Evolutionary conservation across 2,797 vertebrate genomes (phyloP).

Genomic region (Tarsius wallacei): DNA sequence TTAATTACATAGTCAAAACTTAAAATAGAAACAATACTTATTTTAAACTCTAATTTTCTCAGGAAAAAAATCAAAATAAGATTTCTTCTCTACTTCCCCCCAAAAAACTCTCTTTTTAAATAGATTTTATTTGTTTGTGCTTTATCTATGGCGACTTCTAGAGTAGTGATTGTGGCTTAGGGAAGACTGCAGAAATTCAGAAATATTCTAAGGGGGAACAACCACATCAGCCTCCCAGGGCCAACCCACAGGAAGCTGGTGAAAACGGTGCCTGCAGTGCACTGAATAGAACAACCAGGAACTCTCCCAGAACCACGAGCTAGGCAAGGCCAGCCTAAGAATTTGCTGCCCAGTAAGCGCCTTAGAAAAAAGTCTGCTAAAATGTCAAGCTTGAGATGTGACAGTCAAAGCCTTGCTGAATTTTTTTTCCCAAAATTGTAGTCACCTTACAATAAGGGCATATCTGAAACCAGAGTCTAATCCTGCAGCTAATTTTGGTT

Average conservation of each 20-base stretch:
- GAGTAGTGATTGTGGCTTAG: constrained; percentile 50
- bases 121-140: background rate
- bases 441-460: background rate
- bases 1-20: background rate
- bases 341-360: constrained; percentile 4
- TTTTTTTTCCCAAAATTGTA: constrained; percentile 22
- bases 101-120: background rate
- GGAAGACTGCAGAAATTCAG: constrained; percentile 68
- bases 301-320: background rate
- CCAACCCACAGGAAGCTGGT: background rate
- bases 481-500: constrained; percentile 78
- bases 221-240: constrained; percentile 61
- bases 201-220: constrained; percentile 44
- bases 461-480: constrained; percentile 76
- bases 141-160: constrained; percentile 50
- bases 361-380: constrained; percentile 32
- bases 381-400: constrained; percentile 24
- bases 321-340: constrained; percentile 9
- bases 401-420: background rate
- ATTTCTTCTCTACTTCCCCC: background rate
- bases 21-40: background rate
- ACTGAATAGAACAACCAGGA: constrained; percentile 45
- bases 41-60: constrained; percentile 47
- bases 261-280: background rate
- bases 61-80: constrained; percentile 49